Percentiles rank a stretch among this genome's conserved stretches.
phyloP scores from a whole-genome alignment of 2,113 vertebrate genomes.

The Prunella fulvescens region DNA sequence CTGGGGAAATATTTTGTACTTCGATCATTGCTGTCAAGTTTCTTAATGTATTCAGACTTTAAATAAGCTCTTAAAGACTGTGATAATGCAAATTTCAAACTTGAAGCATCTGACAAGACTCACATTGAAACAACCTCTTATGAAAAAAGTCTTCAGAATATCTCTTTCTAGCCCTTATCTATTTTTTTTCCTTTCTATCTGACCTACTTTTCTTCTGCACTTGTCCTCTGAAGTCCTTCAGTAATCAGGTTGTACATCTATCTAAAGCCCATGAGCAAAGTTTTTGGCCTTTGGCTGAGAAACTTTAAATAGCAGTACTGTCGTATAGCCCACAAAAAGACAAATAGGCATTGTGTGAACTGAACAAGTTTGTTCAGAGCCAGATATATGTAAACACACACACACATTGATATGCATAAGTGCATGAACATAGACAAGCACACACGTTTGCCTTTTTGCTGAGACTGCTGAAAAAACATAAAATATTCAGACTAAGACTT shows the following conservation, averaged over 20 bases:
- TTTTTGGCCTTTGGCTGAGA: slow-evolving; percentile 37
- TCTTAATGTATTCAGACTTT: not conserved
- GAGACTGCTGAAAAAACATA: not conserved
- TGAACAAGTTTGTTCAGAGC: not conserved
- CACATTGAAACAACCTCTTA: slow-evolving; percentile 12
- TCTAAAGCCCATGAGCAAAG: slow-evolving; percentile 10
- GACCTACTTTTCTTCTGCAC: slow-evolving; percentile 22
- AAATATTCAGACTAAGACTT: not conserved
- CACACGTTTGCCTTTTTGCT: not conserved
- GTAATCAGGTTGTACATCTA: slow-evolving; percentile 39
- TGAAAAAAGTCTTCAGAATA: not conserved
- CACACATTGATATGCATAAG: not conserved
- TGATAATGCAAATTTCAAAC: slow-evolving; percentile 22
- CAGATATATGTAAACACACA: not conserved
- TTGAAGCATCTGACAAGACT: not conserved
- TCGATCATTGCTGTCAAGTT: slow-evolving; percentile 41
- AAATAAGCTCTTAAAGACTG: slow-evolving; percentile 18
- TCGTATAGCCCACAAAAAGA: not conserved
- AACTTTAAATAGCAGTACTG: not conserved
- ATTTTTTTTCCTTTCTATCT: not conserved
- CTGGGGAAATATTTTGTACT: slow-evolving; percentile 30
- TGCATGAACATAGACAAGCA: not conserved
- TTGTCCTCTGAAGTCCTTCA: slow-evolving; percentile 47
- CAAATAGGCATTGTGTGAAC: not conserved
- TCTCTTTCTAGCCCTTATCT: not conserved